Conservation (phyloP, 2,113 vertebrate genomes). For the Megaptera novaeangliae region DNA sequence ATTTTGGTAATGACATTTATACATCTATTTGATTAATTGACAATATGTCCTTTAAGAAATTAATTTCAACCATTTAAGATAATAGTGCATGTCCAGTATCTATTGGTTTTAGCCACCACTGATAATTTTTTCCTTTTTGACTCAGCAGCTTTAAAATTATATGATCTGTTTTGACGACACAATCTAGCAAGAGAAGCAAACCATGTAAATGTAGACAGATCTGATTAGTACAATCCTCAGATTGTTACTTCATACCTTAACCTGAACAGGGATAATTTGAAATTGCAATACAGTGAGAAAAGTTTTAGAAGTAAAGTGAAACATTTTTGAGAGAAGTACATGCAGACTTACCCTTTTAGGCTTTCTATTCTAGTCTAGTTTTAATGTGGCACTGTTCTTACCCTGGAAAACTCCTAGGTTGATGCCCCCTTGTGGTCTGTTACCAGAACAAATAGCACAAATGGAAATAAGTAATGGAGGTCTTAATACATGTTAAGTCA, state of each 20-base stretch:
- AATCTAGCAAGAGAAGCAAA: neutral
- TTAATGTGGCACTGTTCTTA: neutral
- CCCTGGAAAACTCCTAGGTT: neutral
- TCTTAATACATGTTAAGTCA: neutral
- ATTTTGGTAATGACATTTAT: neutral
- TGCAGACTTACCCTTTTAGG: neutral
- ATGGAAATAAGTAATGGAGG: neutral
- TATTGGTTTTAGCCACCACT: neutral
- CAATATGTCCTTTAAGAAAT: neutral
- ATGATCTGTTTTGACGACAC: neutral
- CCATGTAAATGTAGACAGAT: neutral
- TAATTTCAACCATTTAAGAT: neutral
- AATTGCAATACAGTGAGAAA: neutral
- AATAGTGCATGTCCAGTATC: neutral
- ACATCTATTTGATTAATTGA: neutral
- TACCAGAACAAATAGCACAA: conserved; percentile 47
- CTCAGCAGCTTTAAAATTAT: neutral
- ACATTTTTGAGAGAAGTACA: neutral
- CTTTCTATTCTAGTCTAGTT: neutral
- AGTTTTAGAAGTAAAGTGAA: neutral
- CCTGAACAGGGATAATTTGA: neutral
- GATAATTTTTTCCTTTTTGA: neutral
- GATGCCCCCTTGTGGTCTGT: conserved; percentile 75
- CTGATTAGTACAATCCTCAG: neutral
- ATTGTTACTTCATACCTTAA: neutral